Conservation (phyloP, 2,113 vertebrate genomes). For the Acinonyx jubatus region DNA sequence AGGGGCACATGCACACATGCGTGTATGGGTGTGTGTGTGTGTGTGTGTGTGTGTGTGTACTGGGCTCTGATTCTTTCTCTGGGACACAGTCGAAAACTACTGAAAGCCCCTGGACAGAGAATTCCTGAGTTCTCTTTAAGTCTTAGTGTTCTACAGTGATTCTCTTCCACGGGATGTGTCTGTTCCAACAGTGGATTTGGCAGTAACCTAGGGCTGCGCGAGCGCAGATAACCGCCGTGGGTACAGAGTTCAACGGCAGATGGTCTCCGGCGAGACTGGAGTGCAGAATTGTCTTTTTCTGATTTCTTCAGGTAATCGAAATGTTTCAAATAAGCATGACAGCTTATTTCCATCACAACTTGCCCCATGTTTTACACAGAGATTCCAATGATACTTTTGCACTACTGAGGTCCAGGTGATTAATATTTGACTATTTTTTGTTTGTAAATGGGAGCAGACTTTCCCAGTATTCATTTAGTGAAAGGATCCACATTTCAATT, state of each 20-base stretch:
- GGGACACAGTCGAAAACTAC: neutral
- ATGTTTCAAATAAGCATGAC: neutral
- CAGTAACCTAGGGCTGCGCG: neutral
- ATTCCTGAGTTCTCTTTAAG: neutral
- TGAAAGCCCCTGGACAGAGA: neutral
- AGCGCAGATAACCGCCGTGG: neutral
- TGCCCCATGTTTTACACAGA: neutral
- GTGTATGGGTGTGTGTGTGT: neutral
- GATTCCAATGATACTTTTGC: neutral
- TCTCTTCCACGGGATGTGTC: neutral
- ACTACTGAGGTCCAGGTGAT: neutral
- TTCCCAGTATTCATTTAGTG: neutral
- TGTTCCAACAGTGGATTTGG: neutral
- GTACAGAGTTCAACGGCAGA: neutral
- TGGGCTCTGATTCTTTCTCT: neutral
- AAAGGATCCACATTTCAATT: neutral
- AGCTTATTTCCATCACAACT: neutral
- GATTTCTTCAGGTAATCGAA: neutral
- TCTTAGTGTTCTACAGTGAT: too few species aligned
- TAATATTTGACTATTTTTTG: neutral
- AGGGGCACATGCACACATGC: accelerated
- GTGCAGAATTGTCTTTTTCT: neutral
- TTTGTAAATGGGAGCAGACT: neutral
- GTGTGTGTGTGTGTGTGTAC: accelerated
- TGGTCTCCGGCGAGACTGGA: neutral